A percentile compares a stretch with the other conserved stretches of the same genome.
Conservation (phyloP, 2,113 vertebrate species). For the Azemiops feae region DNA sequence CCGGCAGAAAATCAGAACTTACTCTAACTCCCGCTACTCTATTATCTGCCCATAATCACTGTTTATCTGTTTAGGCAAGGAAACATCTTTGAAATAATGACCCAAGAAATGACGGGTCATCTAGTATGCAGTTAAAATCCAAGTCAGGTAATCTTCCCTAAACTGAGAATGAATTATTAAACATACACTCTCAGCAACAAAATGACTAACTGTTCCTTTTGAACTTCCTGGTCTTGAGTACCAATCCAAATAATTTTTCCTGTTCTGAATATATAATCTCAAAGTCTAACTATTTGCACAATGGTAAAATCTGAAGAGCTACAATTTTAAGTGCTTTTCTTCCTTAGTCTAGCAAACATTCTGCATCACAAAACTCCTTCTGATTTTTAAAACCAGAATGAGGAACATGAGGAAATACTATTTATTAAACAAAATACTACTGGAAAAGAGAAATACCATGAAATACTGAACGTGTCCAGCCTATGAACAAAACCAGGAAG, state of each 20-base stretch:
- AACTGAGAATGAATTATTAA: background rate
- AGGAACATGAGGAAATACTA: background rate
- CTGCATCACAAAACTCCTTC: background rate
- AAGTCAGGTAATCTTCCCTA: background rate
- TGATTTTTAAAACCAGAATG: background rate
- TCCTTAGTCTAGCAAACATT: background rate
- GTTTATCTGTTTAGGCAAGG: background rate
- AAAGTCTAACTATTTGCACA: background rate
- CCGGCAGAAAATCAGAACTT: background rate
- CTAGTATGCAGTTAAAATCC: background rate
- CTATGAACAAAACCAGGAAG: background rate
- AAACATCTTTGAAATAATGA: background rate
- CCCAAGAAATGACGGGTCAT: background rate
- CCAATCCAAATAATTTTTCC: background rate
- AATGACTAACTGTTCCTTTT: background rate
- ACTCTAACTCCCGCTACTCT: background rate
- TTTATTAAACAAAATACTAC: background rate
- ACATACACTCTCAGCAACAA: background rate
- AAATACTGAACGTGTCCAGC: background rate
- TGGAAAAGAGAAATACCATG: no score
- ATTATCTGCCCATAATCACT: background rate
- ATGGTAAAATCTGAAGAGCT: background rate
- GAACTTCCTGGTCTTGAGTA: background rate
- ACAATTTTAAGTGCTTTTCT: background rate
- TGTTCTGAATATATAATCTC: background rate